Evolutionary conservation across 92 coral and sea anemone species (phyloP), one percentile per base, ranked within the genome.

Genomic region (Blastomussa wellsi): DNA sequence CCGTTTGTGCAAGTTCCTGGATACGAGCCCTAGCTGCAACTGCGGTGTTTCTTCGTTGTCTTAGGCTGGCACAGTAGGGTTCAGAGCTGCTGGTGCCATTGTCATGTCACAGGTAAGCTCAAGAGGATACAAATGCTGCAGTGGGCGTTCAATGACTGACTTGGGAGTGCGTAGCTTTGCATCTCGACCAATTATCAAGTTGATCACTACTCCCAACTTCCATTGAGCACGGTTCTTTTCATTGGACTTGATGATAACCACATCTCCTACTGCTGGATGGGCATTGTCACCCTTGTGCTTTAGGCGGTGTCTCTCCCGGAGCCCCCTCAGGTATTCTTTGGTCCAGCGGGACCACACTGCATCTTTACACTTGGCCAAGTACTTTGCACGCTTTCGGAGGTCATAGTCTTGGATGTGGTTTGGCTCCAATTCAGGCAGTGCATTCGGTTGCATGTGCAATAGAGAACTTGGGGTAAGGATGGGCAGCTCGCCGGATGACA

Each of bases 121-220:
- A 22, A 83, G 33, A 19, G 88, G 88, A 75, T 84, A 84, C 29
- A 76, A 76, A 44, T 53, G 84, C 62, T 84, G 88, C 26, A 83
- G 64, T 37, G 82, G 80, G 39, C 82, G 37, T 9, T 84, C 82
- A 51, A 84, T 74, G 81, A 52, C 37, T 72, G 80, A 35, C 81
- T 84, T 84, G 73, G 71, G 79, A 74, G 80, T 48, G 60, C 82
- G 28, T 20, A 84, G 82, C 82, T 84, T 84, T 47, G 88, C 88
- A 72, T 83, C 87, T 32, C 28, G 79, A 31, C 87, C 73, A 35
- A 55, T 71, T 24, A 83, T 83, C 59, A 83, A 55, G 70, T 72
- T 28, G 26, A 32, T 36, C 72, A 83, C 74, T 13, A 83, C 79
- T 37, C 87, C 82, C 73, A 84, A 31, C 80, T 84, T 72, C 82